These are phyloP conservation scores for Colistium nudipinnis DNA, from an alignment of 2,113 vertebrate species.

Conservation along the genomic window DNA sequence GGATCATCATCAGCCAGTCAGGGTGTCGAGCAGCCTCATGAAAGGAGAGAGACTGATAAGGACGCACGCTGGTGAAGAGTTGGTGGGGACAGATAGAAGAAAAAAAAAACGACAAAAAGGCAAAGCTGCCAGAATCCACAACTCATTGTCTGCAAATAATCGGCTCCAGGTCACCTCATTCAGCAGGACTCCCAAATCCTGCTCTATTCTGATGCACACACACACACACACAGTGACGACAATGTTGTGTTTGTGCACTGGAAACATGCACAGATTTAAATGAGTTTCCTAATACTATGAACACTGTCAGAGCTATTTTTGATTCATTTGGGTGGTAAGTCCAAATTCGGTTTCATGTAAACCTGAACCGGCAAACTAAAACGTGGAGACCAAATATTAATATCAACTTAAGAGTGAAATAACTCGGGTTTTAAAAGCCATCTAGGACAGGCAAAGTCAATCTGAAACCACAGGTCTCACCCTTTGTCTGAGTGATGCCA, in stretches of 20 bases:
- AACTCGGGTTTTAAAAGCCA: too few relatives aligned
- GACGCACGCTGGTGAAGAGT: conserved; percentile 8
- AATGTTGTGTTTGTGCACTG: background rate
- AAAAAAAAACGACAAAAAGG: background rate
- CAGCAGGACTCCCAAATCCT: conserved; percentile 1
- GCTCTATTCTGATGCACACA: conserved; percentile 1
- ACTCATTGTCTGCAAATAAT: conserved; percentile 57
- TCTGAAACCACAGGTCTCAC: too few relatives aligned
- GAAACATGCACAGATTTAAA: background rate
- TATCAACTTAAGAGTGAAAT: too few relatives aligned
- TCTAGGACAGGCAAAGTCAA: too few relatives aligned
- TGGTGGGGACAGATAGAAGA: conserved; percentile 23
- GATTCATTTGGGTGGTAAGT: background rate
- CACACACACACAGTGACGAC: background rate
- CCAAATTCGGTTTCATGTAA: too few relatives aligned
- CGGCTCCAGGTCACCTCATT: conserved; percentile 53
- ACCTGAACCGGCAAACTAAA: too few relatives aligned
- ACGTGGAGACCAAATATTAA: too few relatives aligned
- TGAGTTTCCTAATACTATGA: background rate
- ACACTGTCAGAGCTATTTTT: background rate
- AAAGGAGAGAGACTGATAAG: conserved; percentile 29
- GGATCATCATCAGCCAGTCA: conserved; percentile 31
- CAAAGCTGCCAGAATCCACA: conserved; percentile 46
- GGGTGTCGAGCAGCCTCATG: conserved; percentile 30
- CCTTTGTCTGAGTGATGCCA: too few relatives aligned